phyloP scores from a whole-genome alignment of 2,113 vertebrate genomes.

The Vimba vimba region DNA sequence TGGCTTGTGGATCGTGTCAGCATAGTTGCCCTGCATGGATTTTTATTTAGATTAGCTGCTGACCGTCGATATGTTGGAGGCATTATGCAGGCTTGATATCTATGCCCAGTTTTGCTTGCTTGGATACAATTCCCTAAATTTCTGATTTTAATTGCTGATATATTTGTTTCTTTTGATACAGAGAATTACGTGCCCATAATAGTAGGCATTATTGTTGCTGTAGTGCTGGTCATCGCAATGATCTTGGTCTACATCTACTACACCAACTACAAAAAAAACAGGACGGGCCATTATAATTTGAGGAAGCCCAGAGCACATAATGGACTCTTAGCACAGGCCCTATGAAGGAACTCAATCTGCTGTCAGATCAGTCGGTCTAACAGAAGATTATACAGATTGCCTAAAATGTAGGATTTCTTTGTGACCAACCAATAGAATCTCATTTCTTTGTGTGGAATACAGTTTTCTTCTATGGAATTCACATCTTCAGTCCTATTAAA shows the following conservation, averaged over 20 bases:
- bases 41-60: neutral
- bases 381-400: no score
- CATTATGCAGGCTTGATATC: neutral
- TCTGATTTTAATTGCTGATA: constrained; percentile 33
- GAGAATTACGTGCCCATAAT: constrained; percentile 76
- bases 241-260: constrained; percentile 72
- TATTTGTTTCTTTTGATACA: constrained; percentile 57
- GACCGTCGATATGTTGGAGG: neutral
- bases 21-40: neutral
- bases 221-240: constrained; percentile 67
- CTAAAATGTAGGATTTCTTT: neutral
- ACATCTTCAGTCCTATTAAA: neutral
- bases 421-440: neutral
- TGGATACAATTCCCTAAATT: neutral
- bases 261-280: constrained; percentile 79
- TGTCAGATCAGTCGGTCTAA: no score
- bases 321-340: constrained; percentile 70
- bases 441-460: neutral
- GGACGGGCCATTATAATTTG: constrained; percentile 72
- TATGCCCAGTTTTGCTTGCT: neutral
- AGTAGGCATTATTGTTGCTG: constrained; percentile 70
- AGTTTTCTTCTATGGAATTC: neutral
- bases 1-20: neutral
- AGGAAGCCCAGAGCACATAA: constrained; percentile 65
- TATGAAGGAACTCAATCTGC: no score